phyloP scores from a whole-genome alignment of 2,797 vertebrate genomes.

The Synaphobranchus kaupii region DNA sequence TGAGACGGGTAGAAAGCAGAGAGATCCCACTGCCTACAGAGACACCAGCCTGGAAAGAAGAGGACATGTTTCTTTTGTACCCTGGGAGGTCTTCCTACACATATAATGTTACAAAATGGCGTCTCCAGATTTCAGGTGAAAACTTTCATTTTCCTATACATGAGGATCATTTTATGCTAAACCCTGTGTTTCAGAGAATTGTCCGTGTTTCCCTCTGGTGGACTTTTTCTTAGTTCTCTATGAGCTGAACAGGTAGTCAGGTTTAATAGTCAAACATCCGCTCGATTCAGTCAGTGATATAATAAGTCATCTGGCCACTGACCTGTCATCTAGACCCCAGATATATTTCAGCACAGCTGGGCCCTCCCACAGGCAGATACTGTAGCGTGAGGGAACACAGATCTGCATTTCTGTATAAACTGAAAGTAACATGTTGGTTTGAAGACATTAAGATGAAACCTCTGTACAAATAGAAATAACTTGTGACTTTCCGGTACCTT shows the following conservation, averaged over 20 bases:
- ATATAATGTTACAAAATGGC: not conserved
- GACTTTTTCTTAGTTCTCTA: not conserved
- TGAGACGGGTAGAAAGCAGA: too few relatives aligned
- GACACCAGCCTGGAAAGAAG: not conserved
- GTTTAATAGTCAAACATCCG: not conserved
- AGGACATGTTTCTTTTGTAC: not conserved
- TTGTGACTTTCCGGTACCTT: too few relatives aligned
- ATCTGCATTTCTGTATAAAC: not conserved
- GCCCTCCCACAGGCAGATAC: not conserved
- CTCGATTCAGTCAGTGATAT: too few relatives aligned
- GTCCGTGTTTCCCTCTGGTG: not conserved
- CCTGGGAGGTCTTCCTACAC: not conserved
- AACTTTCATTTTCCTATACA: not conserved
- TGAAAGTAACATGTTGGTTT: not conserved
- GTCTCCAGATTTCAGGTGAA: not conserved
- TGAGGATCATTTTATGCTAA: not conserved
- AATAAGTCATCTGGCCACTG: not conserved
- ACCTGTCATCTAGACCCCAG: not conserved
- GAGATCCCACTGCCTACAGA: not conserved
- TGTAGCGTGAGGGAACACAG: not conserved
- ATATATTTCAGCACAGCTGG: not conserved
- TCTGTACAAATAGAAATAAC: not conserved
- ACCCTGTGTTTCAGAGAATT: not conserved
- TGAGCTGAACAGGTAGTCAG: not conserved
- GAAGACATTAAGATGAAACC: not conserved